A percentile compares a stretch with the other conserved stretches of the same genome.
Conservation (phyloP, 2,888 invertebrate genomes). For the Phrixothrix hirtus region DNA sequence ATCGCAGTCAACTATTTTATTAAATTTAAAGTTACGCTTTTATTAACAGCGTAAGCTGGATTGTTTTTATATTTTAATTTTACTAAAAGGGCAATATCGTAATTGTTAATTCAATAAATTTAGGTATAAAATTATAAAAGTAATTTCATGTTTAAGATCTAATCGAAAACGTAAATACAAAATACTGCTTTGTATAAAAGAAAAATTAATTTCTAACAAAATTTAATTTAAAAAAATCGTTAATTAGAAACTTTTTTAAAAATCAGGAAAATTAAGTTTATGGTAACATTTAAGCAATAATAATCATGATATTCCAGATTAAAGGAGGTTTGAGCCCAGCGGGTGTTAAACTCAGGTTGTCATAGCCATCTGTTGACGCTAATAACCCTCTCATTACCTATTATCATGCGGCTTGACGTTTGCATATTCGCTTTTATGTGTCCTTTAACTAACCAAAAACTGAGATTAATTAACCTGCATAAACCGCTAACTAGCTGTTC, state of each 20-base stretch:
- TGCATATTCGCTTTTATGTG: slow-evolving; percentile 47
- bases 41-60: no score
- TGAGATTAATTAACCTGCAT: slow-evolving; percentile 51
- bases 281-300: slow-evolving; percentile 17
- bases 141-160: no score
- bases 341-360: slow-evolving; percentile 44
- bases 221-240: no score
- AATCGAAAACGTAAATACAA: no score
- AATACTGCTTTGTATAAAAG: no score
- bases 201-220: no score
- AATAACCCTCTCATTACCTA: slow-evolving; percentile 54
- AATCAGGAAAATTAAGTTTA: slow-evolving; percentile 3
- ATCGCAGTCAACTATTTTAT: no score
- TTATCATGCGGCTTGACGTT: slow-evolving; percentile 50
- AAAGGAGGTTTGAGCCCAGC: slow-evolving; percentile 41
- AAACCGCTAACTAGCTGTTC: slow-evolving; percentile 50
- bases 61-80: no score
- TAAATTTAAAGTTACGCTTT: no score
- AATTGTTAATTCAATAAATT: no score
- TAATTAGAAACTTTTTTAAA: slow-evolving; percentile 4
- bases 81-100: no score
- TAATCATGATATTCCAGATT: slow-evolving; percentile 39
- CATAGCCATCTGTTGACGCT: slow-evolving; percentile 48
- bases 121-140: no score
- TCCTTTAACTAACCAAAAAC: slow-evolving; percentile 51